Evolutionary conservation across 2,888 invertebrate species (phyloP).

Genomic region (Tenthredo scrophulariae): DNA sequence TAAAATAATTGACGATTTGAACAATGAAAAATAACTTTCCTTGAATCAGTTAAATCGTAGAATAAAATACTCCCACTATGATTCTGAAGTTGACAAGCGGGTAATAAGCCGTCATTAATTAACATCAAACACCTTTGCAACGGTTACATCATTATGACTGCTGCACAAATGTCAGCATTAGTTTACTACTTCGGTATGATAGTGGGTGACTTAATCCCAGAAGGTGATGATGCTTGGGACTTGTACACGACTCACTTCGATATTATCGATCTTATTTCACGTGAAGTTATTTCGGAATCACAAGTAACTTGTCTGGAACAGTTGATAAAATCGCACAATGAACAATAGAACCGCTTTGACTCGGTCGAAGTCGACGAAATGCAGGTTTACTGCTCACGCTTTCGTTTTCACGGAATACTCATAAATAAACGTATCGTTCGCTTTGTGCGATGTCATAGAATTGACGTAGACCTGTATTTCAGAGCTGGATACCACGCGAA

Average conservation of each 20-base stretch:
- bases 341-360: no score
- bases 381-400: no score
- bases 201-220: not conserved
- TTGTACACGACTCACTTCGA: not conserved
- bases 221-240: not conserved
- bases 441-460: no score
- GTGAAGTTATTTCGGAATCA: not conserved
- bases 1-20: no score
- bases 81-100: not conserved
- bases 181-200: not conserved
- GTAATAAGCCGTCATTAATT: not conserved
- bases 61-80: not conserved
- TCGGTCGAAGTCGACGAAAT: no score
- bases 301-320: not conserved
- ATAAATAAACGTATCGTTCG: no score
- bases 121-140: not conserved
- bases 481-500: no score
- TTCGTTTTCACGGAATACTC: no score
- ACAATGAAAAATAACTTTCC: no score
- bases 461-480: no score
- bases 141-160: slow-evolving; percentile 15
- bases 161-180: slow-evolving; percentile 1
- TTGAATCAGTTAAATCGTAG: not conserved
- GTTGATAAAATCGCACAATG: not conserved
- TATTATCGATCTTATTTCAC: slow-evolving; percentile 17